These are phyloP conservation scores for Dysmachus trigonus DNA, from an alignment of 2,888 invertebrate genomes.

Conservation along the genomic window DNA sequence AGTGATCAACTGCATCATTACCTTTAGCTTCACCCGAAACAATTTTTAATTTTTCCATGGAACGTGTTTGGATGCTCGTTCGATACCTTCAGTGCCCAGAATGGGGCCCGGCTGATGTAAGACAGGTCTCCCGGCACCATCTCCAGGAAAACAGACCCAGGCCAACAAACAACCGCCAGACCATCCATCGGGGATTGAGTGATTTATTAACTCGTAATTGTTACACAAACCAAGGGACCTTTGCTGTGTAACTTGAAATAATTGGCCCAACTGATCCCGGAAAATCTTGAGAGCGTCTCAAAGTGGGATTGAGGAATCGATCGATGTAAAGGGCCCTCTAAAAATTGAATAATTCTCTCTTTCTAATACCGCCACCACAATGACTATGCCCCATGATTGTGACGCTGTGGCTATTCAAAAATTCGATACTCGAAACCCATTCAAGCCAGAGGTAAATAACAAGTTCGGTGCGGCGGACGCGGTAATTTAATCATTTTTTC, in stretches of 20 bases:
- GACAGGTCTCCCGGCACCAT: not conserved
- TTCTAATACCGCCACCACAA: not conserved
- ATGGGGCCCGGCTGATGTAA: not conserved
- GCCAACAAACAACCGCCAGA: not conserved
- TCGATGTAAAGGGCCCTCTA: not conserved
- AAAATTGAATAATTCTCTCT: not conserved
- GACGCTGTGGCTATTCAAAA: not conserved
- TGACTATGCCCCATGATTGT: not conserved
- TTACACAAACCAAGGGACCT: not conserved
- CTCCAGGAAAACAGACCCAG: not conserved
- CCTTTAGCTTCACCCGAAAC: not conserved
- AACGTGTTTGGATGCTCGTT: not conserved
- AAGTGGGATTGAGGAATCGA: not conserved
- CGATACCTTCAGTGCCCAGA: not conserved
- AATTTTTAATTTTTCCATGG: not conserved
- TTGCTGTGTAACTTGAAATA: not conserved
- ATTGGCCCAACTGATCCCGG: not conserved
- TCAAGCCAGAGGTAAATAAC: not conserved
- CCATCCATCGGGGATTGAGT: not conserved
- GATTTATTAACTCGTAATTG: not conserved
- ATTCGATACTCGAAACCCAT: not conserved
- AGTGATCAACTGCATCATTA: not conserved
- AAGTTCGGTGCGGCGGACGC: not conserved
- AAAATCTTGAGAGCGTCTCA: not conserved
- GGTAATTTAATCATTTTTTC: not conserved